Percentiles rank a stretch among this genome's conserved stretches.
Evolutionary conservation across 1,140 invertebrate genomes (phyloP).

Genomic region (Aphaenogaster ashmeadi): DNA sequence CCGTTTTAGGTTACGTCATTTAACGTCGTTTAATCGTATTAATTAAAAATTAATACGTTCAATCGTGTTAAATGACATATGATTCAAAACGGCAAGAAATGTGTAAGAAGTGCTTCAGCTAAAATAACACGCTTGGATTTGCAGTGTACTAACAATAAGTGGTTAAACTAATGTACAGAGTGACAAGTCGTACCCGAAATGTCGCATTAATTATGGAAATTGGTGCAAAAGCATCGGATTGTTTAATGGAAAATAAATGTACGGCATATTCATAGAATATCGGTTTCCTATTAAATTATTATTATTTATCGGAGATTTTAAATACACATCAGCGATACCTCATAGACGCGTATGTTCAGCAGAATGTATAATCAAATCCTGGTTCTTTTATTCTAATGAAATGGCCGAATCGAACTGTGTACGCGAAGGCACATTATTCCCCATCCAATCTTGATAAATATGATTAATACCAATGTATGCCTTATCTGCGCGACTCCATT

Average conservation of each 20-base stretch:
- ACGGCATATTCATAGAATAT: neutral
- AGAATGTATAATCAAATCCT: neutral
- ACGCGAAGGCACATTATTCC: neutral
- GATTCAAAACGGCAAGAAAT: too few species aligned
- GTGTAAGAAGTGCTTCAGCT: too few species aligned
- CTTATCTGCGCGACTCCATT: constrained; percentile 16
- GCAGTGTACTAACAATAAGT: neutral
- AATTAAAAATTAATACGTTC: too few species aligned
- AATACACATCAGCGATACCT: neutral
- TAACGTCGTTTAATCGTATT: too few species aligned
- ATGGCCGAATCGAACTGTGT: neutral
- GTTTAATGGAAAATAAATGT: neutral
- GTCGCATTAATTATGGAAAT: neutral
- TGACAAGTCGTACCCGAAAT: neutral
- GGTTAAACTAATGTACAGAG: neutral
- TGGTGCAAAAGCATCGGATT: neutral
- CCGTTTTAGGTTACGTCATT: too few species aligned
- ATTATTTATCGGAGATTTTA: neutral
- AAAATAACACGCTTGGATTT: too few species aligned
- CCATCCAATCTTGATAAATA: constrained; percentile 7
- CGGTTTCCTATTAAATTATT: neutral
- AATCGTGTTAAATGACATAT: too few species aligned
- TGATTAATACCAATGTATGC: constrained; percentile 9
- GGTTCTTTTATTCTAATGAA: neutral
- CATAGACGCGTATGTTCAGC: neutral